Conservation (phyloP, 2,888 invertebrate genomes). For the Eristalinus sepulchralis region DNA sequence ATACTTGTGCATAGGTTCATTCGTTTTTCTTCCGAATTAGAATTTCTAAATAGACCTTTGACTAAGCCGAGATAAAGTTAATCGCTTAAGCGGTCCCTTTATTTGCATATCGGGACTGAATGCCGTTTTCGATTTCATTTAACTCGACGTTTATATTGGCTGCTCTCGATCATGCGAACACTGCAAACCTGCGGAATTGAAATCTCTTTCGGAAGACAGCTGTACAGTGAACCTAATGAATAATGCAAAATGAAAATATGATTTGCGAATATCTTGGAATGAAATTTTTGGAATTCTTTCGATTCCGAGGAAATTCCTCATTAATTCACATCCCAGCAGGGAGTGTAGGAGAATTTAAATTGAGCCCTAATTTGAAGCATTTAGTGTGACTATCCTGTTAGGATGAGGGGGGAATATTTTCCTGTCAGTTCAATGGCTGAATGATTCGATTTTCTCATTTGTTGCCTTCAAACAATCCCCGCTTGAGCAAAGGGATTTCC, state of each 20-base stretch:
- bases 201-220: background rate
- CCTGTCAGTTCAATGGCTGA: no score
- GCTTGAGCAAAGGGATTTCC: no score
- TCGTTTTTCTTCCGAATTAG: background rate
- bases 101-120: slow-evolving; percentile 23
- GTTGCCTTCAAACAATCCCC: no score
- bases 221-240: background rate
- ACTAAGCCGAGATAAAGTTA: slow-evolving; percentile 2
- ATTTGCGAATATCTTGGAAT: background rate
- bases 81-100: background rate
- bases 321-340: background rate
- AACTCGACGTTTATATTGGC: background rate
- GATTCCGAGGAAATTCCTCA: background rate
- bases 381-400: no score
- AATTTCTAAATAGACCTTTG: slow-evolving; percentile 8
- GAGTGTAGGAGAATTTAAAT: no score
- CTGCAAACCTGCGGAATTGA: background rate
- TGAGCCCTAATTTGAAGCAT: no score
- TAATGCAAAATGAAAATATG: background rate
- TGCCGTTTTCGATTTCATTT: slow-evolving; percentile 1
- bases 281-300: background rate
- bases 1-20: background rate
- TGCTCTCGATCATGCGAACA: background rate
- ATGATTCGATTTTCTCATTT: no score
- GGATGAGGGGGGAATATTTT: no score